A percentile compares a stretch with the other conserved stretches of the same genome.
These are phyloP conservation scores for Leptodactylus fallax DNA, from an alignment of 2,797 vertebrate genomes.

Conservation along the genomic window DNA sequence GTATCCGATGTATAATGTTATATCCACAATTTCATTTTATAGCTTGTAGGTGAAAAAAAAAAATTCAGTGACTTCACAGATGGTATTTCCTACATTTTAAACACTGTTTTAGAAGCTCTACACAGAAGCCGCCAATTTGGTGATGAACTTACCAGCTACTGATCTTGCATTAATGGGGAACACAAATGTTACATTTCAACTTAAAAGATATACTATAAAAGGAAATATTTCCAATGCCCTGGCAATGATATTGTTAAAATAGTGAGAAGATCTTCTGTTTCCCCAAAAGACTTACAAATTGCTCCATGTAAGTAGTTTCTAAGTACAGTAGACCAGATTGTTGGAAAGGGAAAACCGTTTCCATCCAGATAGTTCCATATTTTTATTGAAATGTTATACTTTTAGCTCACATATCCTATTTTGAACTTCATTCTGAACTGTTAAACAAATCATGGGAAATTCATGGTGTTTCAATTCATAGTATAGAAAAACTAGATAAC, in stretches of 20 bases:
- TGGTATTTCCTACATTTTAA: conserved; percentile 43
- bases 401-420: conserved; percentile 52
- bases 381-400: conserved; percentile 53
- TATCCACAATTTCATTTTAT: conserved; percentile 9
- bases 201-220: not conserved
- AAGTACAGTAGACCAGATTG: conserved; percentile 22
- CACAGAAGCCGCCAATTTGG: conserved; percentile 32
- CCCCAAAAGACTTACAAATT: conserved; percentile 19
- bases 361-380: conserved; percentile 35
- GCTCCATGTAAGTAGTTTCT: conserved; percentile 31
- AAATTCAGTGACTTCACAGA: conserved; percentile 29
- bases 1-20: not conserved
- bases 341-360: conserved; percentile 26
- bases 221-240: not conserved
- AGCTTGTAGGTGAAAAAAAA: conserved; percentile 6
- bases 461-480: conserved; percentile 20
- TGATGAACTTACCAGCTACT: conserved; percentile 45
- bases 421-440: conserved; percentile 27
- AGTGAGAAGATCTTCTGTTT: conserved; percentile 11
- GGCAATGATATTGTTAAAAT: conserved; percentile 17
- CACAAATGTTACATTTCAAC: conserved; percentile 26
- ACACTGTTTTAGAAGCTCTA: not conserved
- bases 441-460: conserved; percentile 31
- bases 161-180: conserved; percentile 28
- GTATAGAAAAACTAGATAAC: not conserved